Conservation (phyloP, 2,113 vertebrate genomes). For the Stigmatopora nigra region DNA sequence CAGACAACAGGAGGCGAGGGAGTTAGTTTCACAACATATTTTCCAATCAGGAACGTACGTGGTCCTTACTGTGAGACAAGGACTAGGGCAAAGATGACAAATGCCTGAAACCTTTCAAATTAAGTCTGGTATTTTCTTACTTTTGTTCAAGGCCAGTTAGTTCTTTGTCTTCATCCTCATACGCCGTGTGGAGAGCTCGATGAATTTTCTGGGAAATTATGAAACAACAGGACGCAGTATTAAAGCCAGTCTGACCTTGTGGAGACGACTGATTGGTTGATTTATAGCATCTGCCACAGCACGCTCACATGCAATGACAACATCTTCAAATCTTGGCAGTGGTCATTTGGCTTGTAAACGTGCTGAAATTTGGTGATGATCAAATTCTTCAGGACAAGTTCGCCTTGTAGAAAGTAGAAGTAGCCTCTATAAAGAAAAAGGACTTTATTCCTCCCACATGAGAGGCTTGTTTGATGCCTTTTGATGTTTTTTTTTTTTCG, state of each 20-base stretch:
- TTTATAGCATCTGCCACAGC: neutral
- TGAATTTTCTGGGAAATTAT: conserved; percentile 80
- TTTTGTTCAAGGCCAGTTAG: conserved; percentile 56
- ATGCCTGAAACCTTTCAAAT: too few species aligned
- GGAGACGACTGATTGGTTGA: neutral
- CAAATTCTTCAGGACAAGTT: neutral
- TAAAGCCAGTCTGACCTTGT: neutral
- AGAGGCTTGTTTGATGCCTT: too few species aligned
- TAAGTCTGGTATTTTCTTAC: conserved; percentile 30
- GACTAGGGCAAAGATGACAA: too few species aligned
- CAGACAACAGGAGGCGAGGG: conserved; percentile 30
- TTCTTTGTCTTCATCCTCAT: conserved; percentile 60
- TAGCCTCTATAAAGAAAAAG: neutral
- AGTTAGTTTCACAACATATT: neutral
- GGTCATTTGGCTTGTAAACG: neutral
- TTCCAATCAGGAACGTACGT: neutral
- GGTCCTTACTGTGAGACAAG: neutral
- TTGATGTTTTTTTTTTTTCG: too few species aligned
- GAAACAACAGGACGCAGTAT: conserved; percentile 2
- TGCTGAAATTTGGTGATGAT: neutral
- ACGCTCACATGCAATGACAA: neutral
- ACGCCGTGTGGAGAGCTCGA: conserved; percentile 77
- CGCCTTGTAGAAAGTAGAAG: neutral
- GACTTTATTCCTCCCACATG: neutral
- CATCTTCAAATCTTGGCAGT: neutral